Evolutionary conservation across 1,140 invertebrate genomes (phyloP), one percentile per base, ranked within the genome.

Genomic region (Sarcophaga bullata): DNA sequence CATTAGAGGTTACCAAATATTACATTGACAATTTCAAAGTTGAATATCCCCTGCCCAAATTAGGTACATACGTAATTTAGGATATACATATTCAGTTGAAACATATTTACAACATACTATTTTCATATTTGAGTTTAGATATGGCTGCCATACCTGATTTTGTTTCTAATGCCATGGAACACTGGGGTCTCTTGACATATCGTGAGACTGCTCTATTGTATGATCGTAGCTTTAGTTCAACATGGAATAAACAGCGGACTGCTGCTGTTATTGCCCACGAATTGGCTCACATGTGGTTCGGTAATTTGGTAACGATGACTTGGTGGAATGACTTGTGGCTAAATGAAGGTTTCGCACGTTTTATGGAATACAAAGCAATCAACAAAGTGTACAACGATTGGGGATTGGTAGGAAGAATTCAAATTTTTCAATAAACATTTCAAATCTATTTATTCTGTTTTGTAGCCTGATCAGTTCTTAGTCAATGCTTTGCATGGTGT

Each of bases 251-350:
- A 86, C 94, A 96, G 87, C 91, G 93, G 81, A 94, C 98, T 4
- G 95, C 96, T 7, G 91, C 93, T 6, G 95, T 97, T 0, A 93
- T 98, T 72, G 93, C 95, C 8, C 97, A 99, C 90, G 98, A 99
- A 91, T 91, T 98, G 46, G 96, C 97, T 10, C 97, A 99, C 86
- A 96, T 94, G 94, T 97, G 96, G 96, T 97, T 97, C 89, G 95
- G 96, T 82, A 96, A 97, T 91, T 92, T 96, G 85, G 94, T 97
- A 6, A 97, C 96, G 25, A 94, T 97, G 93, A 91, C 94, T 78
- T 98, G 97, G 97, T 98, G 97, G 97, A 94, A 96, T 88, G 96
- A 98, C 88, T 90, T 98, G 0, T 98, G 97, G 96, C 91, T 98
- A 10, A 97, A 97, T 90, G 96, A 98, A 91, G 97, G 97, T 8